Evolutionary conservation across 2,797 vertebrate species (phyloP).

Genomic region (Pterois miles): DNA sequence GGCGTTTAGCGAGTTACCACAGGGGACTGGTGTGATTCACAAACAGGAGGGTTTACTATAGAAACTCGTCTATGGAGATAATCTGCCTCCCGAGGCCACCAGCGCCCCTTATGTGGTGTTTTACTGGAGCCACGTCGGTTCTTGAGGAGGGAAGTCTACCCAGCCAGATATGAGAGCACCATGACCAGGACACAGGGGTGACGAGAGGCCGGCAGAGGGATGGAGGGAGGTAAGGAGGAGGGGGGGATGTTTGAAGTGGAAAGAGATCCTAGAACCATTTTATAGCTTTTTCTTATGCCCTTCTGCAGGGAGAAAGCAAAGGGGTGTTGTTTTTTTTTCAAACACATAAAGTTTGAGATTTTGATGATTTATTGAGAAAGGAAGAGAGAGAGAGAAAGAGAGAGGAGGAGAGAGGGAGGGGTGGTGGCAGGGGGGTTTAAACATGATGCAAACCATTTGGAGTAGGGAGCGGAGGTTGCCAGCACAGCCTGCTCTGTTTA

Average conservation of each 20-base stretch:
- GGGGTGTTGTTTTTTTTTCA: constrained; percentile 58
- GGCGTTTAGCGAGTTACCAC: constrained; percentile 37
- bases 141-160: constrained; percentile 39
- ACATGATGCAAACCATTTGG: constrained; percentile 99
- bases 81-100: constrained; percentile 48
- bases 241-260: constrained; percentile 63
- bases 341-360: constrained; percentile 86
- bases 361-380: constrained; percentile 87
- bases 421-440: constrained; percentile 90
- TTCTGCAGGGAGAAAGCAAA: constrained; percentile 65
- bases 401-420: constrained; percentile 70
- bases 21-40: constrained; percentile 44
- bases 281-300: constrained; percentile 79
- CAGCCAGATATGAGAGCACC: constrained; percentile 61
- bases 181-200: constrained; percentile 61
- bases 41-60: constrained; percentile 27
- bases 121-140: constrained; percentile 52
- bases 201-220: constrained; percentile 44
- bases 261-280: constrained; percentile 74
- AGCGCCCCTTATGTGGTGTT: constrained; percentile 52
- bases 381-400: constrained; percentile 76
- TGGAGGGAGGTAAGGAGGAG: constrained; percentile 25
- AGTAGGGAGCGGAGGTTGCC: constrained; percentile 93
- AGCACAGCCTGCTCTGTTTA: constrained; percentile 99
- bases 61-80: constrained; percentile 33